Evolutionary conservation across 1,140 invertebrate genomes (phyloP).

Genomic region (Kradibia gibbosae): DNA sequence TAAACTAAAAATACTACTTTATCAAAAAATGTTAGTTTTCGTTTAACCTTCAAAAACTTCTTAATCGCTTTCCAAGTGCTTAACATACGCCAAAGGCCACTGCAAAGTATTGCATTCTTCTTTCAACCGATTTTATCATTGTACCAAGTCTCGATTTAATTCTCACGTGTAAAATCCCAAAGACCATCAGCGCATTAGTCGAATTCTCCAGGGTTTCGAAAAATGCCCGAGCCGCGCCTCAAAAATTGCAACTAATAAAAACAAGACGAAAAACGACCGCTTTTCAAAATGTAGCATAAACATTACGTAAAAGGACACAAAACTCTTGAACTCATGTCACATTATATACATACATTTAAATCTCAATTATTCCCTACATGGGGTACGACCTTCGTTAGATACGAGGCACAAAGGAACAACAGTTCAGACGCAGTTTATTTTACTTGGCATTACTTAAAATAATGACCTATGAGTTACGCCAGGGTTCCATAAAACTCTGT

Average conservation of each 20-base stretch:
- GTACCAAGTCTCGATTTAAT: neutral
- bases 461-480: slow-evolving; percentile 32
- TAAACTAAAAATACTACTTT: too few species aligned
- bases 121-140: neutral
- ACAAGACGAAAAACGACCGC: neutral
- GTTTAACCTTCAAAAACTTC: neutral
- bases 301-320: slow-evolving; percentile 8
- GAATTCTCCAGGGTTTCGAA: neutral
- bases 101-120: neutral
- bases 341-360: slow-evolving; percentile 38
- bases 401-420: slow-evolving; percentile 15
- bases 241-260: neutral
- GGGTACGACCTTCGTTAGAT: slow-evolving; percentile 35
- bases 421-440: slow-evolving; percentile 11
- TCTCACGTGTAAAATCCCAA: neutral
- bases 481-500: slow-evolving; percentile 9
- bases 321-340: neutral
- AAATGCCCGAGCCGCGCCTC: neutral
- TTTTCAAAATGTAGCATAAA: slow-evolving; percentile 13
- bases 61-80: neutral
- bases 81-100: neutral
- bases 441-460: slow-evolving; percentile 28
- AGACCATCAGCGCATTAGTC: neutral
- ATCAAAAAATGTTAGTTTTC: too few species aligned
- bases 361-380: slow-evolving; percentile 41